Evolutionary conservation across 2,888 invertebrate species (phyloP).

Genomic region (Campaea margaritaria): DNA sequence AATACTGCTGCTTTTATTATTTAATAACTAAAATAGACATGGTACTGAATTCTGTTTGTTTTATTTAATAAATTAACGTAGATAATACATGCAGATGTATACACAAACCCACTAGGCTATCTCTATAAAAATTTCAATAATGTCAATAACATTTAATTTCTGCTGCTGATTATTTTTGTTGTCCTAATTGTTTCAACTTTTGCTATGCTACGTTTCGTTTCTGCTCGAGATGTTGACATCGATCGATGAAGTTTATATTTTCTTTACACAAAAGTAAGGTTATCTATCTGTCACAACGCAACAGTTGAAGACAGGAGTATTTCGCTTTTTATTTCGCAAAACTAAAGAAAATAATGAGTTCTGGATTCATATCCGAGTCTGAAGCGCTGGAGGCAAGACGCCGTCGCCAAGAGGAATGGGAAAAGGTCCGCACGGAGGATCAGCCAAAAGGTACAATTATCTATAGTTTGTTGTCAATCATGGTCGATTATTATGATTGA

Average conservation of each 20-base stretch:
- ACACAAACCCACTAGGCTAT: too few relatives aligned
- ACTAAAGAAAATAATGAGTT: conserved; percentile 88
- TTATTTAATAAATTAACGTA: too few relatives aligned
- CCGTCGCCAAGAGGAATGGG: conserved; percentile 98
- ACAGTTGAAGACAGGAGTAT: neutral
- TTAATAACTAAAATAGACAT: too few relatives aligned
- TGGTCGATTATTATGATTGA: conserved; percentile 10
- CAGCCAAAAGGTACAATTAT: conserved; percentile 92
- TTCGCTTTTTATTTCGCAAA: conserved; percentile 20
- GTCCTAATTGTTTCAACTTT: conserved; percentile 5
- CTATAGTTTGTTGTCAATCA: conserved; percentile 24
- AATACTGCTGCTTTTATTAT: too few relatives aligned
- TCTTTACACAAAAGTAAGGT: conserved; percentile 27
- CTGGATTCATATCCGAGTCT: conserved; percentile 95
- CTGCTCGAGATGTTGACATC: neutral
- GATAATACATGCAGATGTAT: too few relatives aligned
- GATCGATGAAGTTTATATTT: conserved; percentile 3
- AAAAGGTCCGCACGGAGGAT: conserved; percentile 95
- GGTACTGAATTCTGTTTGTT: too few relatives aligned
- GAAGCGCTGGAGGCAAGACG: conserved; percentile 93
- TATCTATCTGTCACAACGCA: conserved; percentile 13
- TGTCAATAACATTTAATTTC: too few relatives aligned
- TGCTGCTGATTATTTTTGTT: too few relatives aligned
- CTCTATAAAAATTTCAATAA: too few relatives aligned
- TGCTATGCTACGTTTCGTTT: neutral